These are phyloP conservation scores for Hypanus sabinus DNA, from an alignment of 2,113 vertebrate genomes.

Conservation along the genomic window DNA sequence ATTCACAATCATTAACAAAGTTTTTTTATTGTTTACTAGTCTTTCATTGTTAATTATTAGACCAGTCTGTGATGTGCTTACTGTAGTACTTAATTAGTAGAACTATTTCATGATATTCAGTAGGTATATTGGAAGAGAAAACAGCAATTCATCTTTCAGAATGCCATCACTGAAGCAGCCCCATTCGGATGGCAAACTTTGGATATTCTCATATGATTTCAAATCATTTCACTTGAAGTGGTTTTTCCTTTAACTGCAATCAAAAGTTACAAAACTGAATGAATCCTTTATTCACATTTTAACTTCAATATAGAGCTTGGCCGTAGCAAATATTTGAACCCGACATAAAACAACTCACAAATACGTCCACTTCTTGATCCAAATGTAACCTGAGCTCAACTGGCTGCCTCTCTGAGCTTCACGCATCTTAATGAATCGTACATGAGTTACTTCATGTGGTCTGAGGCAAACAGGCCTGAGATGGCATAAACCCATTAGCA, in stretches of 20 bases:
- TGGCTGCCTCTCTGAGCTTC: not conserved
- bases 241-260: not conserved
- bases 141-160: not conserved
- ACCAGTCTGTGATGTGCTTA: not conserved
- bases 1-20: not conserved
- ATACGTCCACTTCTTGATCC: not conserved
- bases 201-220: not conserved
- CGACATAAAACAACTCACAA: not conserved
- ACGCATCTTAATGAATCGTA: constrained; percentile 1
- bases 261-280: not conserved
- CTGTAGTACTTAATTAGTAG: not conserved
- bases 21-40: not conserved
- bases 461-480: not conserved
- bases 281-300: not conserved
- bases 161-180: not conserved
- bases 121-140: not conserved
- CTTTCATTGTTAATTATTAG: not conserved
- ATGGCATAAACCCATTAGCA: not conserved
- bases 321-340: not conserved
- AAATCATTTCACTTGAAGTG: not conserved
- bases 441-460: constrained; percentile 2
- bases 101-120: not conserved
- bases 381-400: not conserved
- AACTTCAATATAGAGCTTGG: not conserved
- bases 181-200: not conserved